These are phyloP conservation scores for Theristicus caerulescens DNA, from an alignment of 2,113 vertebrate species.

Conservation along the genomic window DNA sequence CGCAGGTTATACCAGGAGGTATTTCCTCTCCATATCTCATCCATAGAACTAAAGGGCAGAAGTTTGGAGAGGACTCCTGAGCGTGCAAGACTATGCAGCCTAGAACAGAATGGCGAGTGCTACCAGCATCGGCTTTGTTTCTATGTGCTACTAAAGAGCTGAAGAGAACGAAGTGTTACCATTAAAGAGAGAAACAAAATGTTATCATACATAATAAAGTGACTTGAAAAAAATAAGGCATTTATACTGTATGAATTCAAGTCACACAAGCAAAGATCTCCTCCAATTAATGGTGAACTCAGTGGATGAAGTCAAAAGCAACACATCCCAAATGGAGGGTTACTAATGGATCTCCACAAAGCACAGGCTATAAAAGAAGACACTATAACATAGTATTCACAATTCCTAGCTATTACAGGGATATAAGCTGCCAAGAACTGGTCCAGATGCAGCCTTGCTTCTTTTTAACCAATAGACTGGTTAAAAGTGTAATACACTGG, in stretches of 20 bases:
- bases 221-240: slow-evolving; percentile 19
- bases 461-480: neutral
- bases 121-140: neutral
- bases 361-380: neutral
- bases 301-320: neutral
- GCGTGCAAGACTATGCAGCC: accelerated
- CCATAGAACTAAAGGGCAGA: neutral
- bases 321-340: neutral
- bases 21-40: neutral
- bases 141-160: neutral
- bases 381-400: neutral
- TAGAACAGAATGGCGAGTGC: neutral
- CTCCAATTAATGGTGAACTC: neutral
- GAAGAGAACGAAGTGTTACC: neutral
- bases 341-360: neutral
- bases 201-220: slow-evolving; percentile 33
- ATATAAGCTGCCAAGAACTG: neutral
- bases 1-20: neutral
- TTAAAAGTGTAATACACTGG: neutral
- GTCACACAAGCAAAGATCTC: slow-evolving; percentile 19
- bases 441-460: neutral
- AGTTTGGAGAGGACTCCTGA: neutral
- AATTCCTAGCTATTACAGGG: neutral
- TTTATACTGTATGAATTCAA: slow-evolving; percentile 53
- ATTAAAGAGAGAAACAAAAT: slow-evolving; percentile 10